Evolutionary conservation across 2,113 vertebrate species (phyloP), one percentile per base, ranked within the genome.

Genomic region (Pangasianodon gigas): DNA sequence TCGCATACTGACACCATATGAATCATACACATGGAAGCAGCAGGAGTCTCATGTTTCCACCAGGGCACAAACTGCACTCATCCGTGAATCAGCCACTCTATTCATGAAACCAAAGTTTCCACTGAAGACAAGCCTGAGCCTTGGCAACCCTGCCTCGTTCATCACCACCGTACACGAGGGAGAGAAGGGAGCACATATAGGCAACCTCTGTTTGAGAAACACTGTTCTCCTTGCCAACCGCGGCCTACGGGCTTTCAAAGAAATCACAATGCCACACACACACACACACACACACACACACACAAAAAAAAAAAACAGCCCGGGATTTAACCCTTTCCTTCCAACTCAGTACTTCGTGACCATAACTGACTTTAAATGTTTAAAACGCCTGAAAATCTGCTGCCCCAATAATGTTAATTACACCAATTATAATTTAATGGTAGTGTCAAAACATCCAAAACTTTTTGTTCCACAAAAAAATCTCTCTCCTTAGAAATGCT

Each of bases 111-210:
- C 58, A 48, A 87, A 54, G 62, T 9, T 51, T 87, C 62, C 46
- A 41, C 24, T 52, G 79, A 62, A 80, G 75, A 89, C 75, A 80
- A 52, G 24, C 69, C 84, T 24, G 52, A 13, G 87, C 44, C 58
- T 67, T 29, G 58, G 56, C 32, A 52, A 41, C 71, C 16, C 21
- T 2, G 32, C 14, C 75, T 83, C 74, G 52, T 83, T 82, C 44
- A 65, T 74, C 26, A 44, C 48, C 82, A n/a, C 26, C 0, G 26
- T 9, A 54, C 60, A 83, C n/a, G 4, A 56, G 48, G 26, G 48
- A 32, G 4, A 29, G 19, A 58, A 19, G 18, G 48, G 5, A 82
- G 77, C 5, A 29, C 26, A 7, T 26, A 1, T 29, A 48, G 46
- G 7, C 65, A 13, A 0, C 19, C 21, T 21, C 7, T 5, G 54